These are phyloP conservation scores for Athene cunicularia DNA, from an alignment of 2,113 vertebrate genomes.

Conservation along the genomic window DNA sequence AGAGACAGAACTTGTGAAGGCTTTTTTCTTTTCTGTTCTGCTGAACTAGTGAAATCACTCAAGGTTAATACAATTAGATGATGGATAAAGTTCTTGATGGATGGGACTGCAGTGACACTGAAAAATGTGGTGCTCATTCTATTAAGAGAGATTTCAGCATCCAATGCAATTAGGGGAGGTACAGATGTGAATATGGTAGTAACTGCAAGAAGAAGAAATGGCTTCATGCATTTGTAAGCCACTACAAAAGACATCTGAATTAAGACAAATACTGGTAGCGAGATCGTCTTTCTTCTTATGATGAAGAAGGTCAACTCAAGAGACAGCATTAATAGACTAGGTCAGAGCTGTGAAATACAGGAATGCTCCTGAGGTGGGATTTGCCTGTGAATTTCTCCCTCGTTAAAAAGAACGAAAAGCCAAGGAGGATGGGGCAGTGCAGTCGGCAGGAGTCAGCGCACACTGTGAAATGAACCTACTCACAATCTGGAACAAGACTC, in stretches of 20 bases:
- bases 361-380: not conserved
- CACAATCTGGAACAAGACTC: not conserved
- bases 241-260: not conserved
- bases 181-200: not conserved
- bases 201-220: not conserved
- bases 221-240: not conserved
- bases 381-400: not conserved
- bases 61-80: conserved; percentile 49
- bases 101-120: conserved; percentile 20
- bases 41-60: conserved; percentile 30
- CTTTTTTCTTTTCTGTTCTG: not conserved
- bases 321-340: not conserved
- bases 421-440: not conserved
- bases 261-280: not conserved
- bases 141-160: conserved; percentile 25
- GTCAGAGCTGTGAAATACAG: not conserved
- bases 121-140: conserved; percentile 8
- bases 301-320: not conserved
- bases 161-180: not conserved
- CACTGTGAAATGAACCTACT: not conserved
- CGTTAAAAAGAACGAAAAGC: not conserved
- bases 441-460: rapidly evolving
- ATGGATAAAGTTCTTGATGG: conserved; percentile 3
- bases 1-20: not conserved
- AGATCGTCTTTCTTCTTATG: not conserved